Conservation (phyloP, 1,140 invertebrate genomes). For the Tetramorium alpestre region DNA sequence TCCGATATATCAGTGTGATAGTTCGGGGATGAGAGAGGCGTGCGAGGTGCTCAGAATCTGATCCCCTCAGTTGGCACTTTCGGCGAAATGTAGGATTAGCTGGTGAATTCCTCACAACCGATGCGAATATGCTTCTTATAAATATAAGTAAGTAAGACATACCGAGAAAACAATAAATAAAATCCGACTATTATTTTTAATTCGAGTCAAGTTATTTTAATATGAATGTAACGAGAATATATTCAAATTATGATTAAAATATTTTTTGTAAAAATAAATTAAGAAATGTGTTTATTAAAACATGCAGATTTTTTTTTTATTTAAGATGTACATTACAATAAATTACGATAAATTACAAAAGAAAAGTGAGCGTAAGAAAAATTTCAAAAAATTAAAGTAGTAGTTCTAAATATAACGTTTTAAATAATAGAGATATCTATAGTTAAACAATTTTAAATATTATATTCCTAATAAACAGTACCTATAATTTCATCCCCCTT, state of each 20-base stretch:
- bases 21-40: constrained; percentile 62
- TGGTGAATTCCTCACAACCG: constrained; percentile 19
- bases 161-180: constrained; percentile 1
- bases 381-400: background rate
- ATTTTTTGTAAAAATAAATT: background rate
- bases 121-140: constrained; percentile 36
- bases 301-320: background rate
- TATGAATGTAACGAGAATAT: background rate
- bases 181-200: background rate
- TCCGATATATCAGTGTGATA: constrained; percentile 67
- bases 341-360: background rate
- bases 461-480: background rate
- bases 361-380: background rate
- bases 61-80: constrained; percentile 53
- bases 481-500: no score
- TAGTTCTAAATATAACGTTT: background rate
- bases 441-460: background rate
- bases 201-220: background rate
- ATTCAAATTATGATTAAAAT: background rate
- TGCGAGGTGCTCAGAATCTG: constrained; percentile 56
- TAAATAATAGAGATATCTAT: background rate
- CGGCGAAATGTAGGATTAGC: constrained; percentile 51
- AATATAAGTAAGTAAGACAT: background rate
- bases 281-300: no score
- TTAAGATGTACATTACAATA: background rate